Evolutionary conservation across 1,140 invertebrate species (phyloP).

Genomic region (Berghia stephanieae): DNA sequence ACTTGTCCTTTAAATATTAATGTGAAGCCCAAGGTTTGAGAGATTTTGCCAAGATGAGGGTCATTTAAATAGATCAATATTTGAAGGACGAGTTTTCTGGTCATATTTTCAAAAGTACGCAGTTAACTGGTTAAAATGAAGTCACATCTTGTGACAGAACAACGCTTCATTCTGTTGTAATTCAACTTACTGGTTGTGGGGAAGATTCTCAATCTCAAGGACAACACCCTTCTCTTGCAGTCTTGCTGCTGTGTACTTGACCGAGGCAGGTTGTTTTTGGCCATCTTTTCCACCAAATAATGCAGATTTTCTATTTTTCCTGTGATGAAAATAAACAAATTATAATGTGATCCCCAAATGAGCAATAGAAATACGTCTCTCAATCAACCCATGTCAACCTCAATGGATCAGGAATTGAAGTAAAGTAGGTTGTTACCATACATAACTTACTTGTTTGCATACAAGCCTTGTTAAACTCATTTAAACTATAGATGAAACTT

Average conservation of each 20-base stretch:
- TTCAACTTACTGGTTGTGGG: constrained; percentile 62
- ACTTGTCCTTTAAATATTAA: too few species aligned
- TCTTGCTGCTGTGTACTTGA: constrained; percentile 79
- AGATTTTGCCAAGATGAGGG: too few species aligned
- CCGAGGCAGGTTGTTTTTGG: constrained; percentile 66
- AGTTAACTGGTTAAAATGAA: not conserved
- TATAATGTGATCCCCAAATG: too few species aligned
- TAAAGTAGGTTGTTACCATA: too few species aligned
- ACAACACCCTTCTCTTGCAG: constrained; percentile 80
- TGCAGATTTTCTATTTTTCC: constrained; percentile 45
- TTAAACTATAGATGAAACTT: too few species aligned
- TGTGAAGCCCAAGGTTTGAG: too few species aligned
- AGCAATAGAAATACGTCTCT: too few species aligned
- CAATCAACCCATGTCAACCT: too few species aligned
- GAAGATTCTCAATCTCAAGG: constrained; percentile 77
- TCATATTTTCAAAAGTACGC: not conserved
- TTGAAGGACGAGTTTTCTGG: not conserved
- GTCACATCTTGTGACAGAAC: not conserved
- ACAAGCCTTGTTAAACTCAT: too few species aligned
- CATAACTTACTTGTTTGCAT: too few species aligned
- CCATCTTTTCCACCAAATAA: constrained; percentile 44
- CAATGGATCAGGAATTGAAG: too few species aligned
- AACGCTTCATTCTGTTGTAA: not conserved
- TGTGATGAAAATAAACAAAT: constrained; percentile 36
- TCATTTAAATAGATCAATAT: too few species aligned